Conservation (phyloP, 2,797 vertebrate genomes). For the Chelon labrosus region DNA sequence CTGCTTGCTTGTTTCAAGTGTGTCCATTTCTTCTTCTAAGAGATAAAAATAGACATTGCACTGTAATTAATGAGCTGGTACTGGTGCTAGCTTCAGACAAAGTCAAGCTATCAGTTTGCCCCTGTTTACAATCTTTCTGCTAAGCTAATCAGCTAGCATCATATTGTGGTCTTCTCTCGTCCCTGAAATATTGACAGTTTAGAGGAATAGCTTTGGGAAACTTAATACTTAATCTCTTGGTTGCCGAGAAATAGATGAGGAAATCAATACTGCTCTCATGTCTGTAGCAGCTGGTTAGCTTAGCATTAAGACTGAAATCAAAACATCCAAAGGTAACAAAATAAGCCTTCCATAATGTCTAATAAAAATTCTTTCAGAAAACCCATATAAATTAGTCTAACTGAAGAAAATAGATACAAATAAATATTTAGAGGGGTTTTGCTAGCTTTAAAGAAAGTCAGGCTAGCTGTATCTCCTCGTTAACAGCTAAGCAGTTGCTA, state of each 20-base stretch:
- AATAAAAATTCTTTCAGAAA: too few species aligned
- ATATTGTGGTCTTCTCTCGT: not conserved
- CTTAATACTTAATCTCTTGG: not conserved
- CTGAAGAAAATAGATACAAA: not conserved
- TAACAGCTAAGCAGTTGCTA: not conserved
- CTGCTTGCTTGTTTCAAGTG: too few species aligned
- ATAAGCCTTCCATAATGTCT: too few species aligned
- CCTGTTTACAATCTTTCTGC: not conserved
- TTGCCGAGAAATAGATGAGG: not conserved
- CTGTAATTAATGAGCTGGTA: too few species aligned
- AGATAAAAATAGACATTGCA: too few species aligned
- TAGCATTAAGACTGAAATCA: not conserved
- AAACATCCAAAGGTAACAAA: too few species aligned
- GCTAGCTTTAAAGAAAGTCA: not conserved
- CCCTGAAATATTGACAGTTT: not conserved
- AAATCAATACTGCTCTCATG: not conserved
- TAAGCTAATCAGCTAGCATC: not conserved
- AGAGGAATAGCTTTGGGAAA: not conserved
- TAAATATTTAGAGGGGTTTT: not conserved
- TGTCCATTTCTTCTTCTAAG: too few species aligned
- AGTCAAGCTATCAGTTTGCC: not conserved
- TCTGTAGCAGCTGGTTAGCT: constrained; percentile 5
- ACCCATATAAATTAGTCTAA: too few species aligned
- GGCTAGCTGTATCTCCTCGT: not conserved
- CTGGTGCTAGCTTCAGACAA: not conserved